Conservation (phyloP, 1,140 invertebrate genomes). For the Ceratina calcarata region DNA sequence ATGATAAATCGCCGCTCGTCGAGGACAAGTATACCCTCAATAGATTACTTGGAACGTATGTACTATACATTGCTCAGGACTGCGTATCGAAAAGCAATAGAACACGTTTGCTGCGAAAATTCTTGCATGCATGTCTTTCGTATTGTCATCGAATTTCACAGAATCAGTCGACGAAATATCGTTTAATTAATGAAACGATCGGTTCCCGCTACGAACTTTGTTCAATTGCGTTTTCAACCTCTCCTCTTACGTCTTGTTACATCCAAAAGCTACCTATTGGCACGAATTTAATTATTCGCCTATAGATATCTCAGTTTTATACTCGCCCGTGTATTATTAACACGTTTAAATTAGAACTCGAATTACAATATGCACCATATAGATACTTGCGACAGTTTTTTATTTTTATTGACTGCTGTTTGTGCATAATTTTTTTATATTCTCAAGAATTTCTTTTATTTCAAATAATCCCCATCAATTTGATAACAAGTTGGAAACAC, state of each 20-base stretch:
- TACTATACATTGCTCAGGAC: slow-evolving; percentile 60
- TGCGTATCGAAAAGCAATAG: slow-evolving; percentile 14
- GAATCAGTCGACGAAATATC: neutral
- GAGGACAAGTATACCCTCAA: slow-evolving; percentile 95
- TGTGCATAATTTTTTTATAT: neutral
- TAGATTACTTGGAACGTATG: slow-evolving; percentile 93
- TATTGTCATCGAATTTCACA: neutral
- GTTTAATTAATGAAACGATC: neutral
- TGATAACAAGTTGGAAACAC: neutral
- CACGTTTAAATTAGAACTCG: slow-evolving; percentile 2
- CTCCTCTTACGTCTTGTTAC: slow-evolving; percentile 4
- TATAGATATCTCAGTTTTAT: neutral
- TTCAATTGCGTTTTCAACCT: neutral
- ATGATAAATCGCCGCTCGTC: slow-evolving; percentile 89
- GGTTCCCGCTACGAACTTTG: neutral
- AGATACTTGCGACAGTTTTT: neutral
- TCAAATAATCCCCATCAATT: too few species aligned
- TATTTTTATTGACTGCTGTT: neutral
- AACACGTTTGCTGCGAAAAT: neutral
- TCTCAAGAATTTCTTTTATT: too few species aligned
- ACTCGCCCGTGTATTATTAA: slow-evolving; percentile 1
- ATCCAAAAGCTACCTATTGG: neutral
- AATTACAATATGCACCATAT: neutral
- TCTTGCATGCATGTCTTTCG: neutral
- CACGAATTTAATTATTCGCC: slow-evolving; percentile 17